Percentiles rank a stretch among this genome's conserved stretches.
These are phyloP conservation scores for Ooceraea biroi DNA, from an alignment of 1,140 invertebrate species.

Conservation along the genomic window DNA sequence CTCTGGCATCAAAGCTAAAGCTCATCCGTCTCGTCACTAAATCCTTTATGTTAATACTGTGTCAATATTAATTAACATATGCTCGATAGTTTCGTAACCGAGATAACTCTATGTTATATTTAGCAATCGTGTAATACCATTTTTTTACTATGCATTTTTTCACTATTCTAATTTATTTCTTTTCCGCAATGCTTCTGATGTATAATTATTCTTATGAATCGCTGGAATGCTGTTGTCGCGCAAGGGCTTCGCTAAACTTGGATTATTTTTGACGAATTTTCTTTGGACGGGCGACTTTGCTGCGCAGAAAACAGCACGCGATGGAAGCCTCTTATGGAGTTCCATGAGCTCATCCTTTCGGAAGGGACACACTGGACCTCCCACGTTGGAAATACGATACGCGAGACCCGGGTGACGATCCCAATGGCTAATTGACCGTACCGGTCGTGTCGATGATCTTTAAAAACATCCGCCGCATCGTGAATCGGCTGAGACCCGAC, in stretches of 20 bases:
- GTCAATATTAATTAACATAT: too few species aligned
- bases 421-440: conserved; percentile 84
- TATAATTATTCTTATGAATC: too few species aligned
- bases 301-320: conserved; percentile 44
- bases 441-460: conserved; percentile 80
- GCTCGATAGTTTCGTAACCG: too few species aligned
- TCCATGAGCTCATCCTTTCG: conserved; percentile 81
- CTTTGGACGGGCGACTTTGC: conserved; percentile 53
- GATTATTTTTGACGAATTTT: conserved; percentile 35
- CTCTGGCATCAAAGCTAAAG: too few species aligned
- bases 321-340: conserved; percentile 83
- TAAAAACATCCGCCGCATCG: conserved; percentile 77
- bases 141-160: too few species aligned
- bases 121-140: too few species aligned
- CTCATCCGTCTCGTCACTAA: too few species aligned
- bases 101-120: too few species aligned
- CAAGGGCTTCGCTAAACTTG: conserved; percentile 7
- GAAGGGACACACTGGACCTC: conserved; percentile 82
- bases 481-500: conserved; percentile 78
- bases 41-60: too few species aligned
- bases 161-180: too few species aligned
- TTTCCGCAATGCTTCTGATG: too few species aligned
- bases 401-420: conserved; percentile 80
- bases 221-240: too few species aligned
- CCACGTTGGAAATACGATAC: conserved; percentile 84